phyloP scores from a whole-genome alignment of 2,888 invertebrate species.

The Lasioglossum malachurum region DNA sequence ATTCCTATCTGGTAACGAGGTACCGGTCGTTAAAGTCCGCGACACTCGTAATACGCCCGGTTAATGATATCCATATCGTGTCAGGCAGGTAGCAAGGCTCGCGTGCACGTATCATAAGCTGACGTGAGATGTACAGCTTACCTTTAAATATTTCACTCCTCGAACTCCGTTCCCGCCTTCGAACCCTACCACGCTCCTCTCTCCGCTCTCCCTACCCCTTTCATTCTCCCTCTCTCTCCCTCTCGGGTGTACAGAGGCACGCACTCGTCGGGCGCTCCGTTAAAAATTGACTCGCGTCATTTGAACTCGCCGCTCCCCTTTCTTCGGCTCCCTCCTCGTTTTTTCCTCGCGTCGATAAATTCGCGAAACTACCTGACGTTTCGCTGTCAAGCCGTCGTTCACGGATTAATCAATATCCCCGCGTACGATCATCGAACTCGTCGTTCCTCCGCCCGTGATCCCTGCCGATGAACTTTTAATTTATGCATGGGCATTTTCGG shows the following conservation, averaged over 20 bases:
- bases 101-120: conserved; percentile 62
- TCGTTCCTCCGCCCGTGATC: conserved; percentile 17
- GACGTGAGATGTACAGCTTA: conserved; percentile 68
- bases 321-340: neutral
- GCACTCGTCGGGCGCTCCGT: conserved; percentile 1
- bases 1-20: conserved; percentile 72
- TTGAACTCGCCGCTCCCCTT: conserved; percentile 11
- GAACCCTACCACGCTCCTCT: neutral
- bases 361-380: conserved; percentile 22
- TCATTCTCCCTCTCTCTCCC: neutral
- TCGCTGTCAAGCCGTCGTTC: conserved; percentile 22
- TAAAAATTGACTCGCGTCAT: conserved; percentile 55
- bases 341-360: conserved; percentile 18
- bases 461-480: conserved; percentile 33
- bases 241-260: neutral
- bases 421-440: conserved; percentile 27
- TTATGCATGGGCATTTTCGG: conserved; percentile 31
- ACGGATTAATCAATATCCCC: conserved; percentile 29
- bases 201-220: neutral
- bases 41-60: conserved; percentile 71
- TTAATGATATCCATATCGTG: conserved; percentile 72
- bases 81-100: conserved; percentile 30
- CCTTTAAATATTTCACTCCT: conserved; percentile 67
- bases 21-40: conserved; percentile 71
- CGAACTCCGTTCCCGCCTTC: conserved; percentile 23